Evolutionary conservation across 2,888 invertebrate species (phyloP), one percentile per base, ranked within the genome.

Genomic region (Erannis defoliaria): DNA sequence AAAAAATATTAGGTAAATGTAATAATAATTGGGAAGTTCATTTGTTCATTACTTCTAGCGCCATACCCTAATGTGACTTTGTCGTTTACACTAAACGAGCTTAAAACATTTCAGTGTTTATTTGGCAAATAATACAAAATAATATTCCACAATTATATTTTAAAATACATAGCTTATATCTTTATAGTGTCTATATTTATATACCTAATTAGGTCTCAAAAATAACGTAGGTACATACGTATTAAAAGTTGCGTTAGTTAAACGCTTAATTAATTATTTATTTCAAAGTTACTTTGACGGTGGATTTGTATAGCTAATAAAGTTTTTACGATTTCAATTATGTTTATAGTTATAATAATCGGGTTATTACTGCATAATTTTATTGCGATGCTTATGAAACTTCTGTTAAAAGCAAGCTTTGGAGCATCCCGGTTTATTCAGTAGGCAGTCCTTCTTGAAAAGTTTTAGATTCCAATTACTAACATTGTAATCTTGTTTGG

Each of bases 201-300:
- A n/a, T n/a, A 5, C 23, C 35, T 35, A 10, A 46, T 45, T 26
- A 53, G 26, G 29, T 19, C 21, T 48, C 51, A 46, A 50, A 35
- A 43, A 54, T 43, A 60, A 42, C 26, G 8, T 21, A 45, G 43
- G 19, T 26, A 19, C 1, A n/a, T n/a, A n/a, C n/a, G n/a, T n/a
- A n/a, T n/a, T n/a, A n/a, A n/a, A n/a, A n/a, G n/a, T n/a, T n/a
- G n/a, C n/a, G 14, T 40, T 45, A 16, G 38, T 33, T 61, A 50
- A 61, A 33, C 16, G 53, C 61, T 53, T 57, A 49, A 67, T 63
- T 58, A 51, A 55, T 62, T 54, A 53, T 76, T 62, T 50, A 53
- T 76, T 76, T 76, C 76, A 80, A 80, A 76, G 77, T 81, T 71
- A 66, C 81, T 80, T 83, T 80, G 78, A 76, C 79, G 77, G 77